Evolutionary conservation across 2,113 vertebrate genomes (phyloP), one percentile per base, ranked within the genome.

Genomic region (Stigmatopora nigra): DNA sequence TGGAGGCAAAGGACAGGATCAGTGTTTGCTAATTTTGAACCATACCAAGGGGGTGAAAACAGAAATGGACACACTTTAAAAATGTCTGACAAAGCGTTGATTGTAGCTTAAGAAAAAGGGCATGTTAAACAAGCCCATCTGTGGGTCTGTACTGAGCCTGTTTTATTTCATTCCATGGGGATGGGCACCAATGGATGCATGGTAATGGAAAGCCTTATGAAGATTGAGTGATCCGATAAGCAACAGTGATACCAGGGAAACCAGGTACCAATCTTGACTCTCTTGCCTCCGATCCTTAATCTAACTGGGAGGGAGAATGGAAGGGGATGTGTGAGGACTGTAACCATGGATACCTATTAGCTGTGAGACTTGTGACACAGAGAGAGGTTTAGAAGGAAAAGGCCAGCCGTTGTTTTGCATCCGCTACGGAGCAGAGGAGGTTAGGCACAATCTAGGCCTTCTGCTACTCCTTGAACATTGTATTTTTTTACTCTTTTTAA

Each of bases 261-360:
- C 74, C 76, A 81, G 82, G 85, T 83, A 84, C 52, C 64, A 61
- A 66, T 45, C 62, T 63, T 22, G 69, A 76, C 71, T 47, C 63
- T 41, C 65, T 52, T 35, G 35, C 48, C 49, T 69, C 63, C 72
- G 76, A 58, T 81, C 70, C 58, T 57, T 53, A 56, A 56, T 56
- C 65, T 38, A 55, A 63, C 57, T 35, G 47, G 69, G 62, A 71
- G 70, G 31, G 78, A 60, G 49, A 64, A 57, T 73, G 73, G 62
- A 67, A 75, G 58, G 80, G 72, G 73, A 81, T 82, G 77, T 80
- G 75, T 82, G 78, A 84, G 71, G 68, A 70, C 73, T 64, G 87
- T 87, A 84, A 79, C 86, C 86, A 89, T 87, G 84, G 87, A 80
- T 85, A 89, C 87, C 77, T 47, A 77, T 83, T 78, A 84, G 79